phyloP scores from a whole-genome alignment of 2,797 vertebrate genomes.

The Iguana delicatissima region DNA sequence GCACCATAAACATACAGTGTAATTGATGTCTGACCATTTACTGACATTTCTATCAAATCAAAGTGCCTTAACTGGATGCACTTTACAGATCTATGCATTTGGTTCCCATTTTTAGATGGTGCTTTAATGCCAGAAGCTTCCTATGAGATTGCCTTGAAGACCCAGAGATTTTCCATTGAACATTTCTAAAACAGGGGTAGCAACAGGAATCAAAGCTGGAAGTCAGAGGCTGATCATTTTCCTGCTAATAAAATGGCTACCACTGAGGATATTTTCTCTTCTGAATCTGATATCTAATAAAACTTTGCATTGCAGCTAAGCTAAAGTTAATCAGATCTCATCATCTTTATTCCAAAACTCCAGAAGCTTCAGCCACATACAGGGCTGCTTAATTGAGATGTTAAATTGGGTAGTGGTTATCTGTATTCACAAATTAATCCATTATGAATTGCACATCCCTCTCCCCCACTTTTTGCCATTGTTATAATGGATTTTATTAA shows the following conservation, averaged over 20 bases:
- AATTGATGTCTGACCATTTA: constrained; percentile 22
- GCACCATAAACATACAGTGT: constrained; percentile 7
- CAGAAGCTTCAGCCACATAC: constrained; percentile 55
- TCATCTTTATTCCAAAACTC: constrained; percentile 68
- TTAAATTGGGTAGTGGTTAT: constrained; percentile 62
- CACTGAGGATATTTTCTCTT: constrained; percentile 63
- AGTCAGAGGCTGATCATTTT: constrained; percentile 37
- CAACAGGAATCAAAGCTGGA: constrained; percentile 40
- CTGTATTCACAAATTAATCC: constrained; percentile 60
- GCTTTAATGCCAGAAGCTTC: constrained; percentile 39
- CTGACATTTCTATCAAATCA: constrained; percentile 20
- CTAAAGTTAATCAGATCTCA: constrained; percentile 64
- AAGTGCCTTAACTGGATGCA: constrained; percentile 31
- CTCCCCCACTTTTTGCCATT: constrained; percentile 39
- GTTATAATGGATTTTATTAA: constrained; percentile 52
- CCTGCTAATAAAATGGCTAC: constrained; percentile 52
- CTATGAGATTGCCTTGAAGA: constrained; percentile 38
- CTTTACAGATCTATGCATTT: constrained; percentile 37
- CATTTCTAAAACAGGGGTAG: constrained; percentile 39
- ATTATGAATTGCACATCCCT: constrained; percentile 59
- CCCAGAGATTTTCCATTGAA: constrained; percentile 39
- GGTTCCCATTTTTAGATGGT: constrained; percentile 49
- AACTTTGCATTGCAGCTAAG: constrained; percentile 53
- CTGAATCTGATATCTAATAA: constrained; percentile 64
- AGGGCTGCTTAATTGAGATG: constrained; percentile 68